Percentiles rank a stretch among this genome's conserved stretches.
Conservation (phyloP, 2,888 invertebrate genomes). For the Hypena proboscidalis region DNA sequence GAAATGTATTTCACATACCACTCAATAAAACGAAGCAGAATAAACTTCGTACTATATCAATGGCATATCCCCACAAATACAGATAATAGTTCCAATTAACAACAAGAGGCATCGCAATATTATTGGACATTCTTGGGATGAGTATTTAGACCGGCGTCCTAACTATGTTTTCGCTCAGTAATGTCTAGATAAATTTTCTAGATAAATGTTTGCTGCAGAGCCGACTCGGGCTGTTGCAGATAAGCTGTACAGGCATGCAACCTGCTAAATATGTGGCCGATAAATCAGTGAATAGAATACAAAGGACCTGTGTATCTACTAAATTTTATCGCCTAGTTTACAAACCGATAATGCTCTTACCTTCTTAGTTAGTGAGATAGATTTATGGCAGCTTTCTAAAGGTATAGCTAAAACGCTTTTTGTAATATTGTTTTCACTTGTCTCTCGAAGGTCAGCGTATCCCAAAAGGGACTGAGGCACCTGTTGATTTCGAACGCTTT, state of each 20-base stretch:
- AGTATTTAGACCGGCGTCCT: constrained; percentile 33
- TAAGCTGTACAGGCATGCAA: constrained; percentile 57
- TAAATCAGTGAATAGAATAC: constrained; percentile 58
- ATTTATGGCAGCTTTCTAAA: constrained; percentile 23
- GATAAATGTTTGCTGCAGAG: constrained; percentile 57
- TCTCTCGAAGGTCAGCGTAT: constrained; percentile 12
- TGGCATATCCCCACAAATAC: constrained; percentile 5
- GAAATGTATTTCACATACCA: too few species aligned
- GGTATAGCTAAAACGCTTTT: constrained; percentile 24
- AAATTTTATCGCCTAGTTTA: constrained; percentile 37
- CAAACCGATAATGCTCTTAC: constrained; percentile 28
- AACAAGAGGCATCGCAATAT: constrained; percentile 30
- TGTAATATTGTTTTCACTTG: constrained; percentile 19
- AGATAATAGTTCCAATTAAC: constrained; percentile 29
- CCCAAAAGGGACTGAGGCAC: constrained; percentile 19
- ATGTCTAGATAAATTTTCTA: constrained; percentile 60
- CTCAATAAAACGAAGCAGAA: too few species aligned
- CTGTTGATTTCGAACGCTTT: constrained; percentile 26
- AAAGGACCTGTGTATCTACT: constrained; percentile 38
- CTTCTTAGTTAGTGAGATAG: constrained; percentile 26
- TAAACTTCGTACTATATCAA: not conserved
- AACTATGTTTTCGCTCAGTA: constrained; percentile 39
- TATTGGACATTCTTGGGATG: constrained; percentile 42
- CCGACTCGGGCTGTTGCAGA: constrained; percentile 49
- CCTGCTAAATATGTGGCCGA: constrained; percentile 59